Percentiles rank a stretch among this genome's conserved stretches.
Evolutionary conservation across 2,113 vertebrate genomes (phyloP).

Genomic region (Macrotus californicus): DNA sequence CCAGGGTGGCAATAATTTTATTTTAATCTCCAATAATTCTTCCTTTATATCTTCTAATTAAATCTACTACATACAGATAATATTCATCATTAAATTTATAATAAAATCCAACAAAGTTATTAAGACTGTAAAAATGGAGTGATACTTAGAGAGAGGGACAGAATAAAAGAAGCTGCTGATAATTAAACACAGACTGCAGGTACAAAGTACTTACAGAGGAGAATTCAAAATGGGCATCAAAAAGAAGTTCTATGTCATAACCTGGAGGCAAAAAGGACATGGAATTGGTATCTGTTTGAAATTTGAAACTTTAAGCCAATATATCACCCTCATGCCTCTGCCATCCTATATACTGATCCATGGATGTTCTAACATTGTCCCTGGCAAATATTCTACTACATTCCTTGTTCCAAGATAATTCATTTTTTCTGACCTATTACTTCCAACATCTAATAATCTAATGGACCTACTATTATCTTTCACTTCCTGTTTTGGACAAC

Average conservation of each 20-base stretch:
- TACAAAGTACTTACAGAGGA: background rate
- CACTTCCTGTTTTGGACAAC: background rate
- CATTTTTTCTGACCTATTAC: background rate
- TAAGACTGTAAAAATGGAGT: background rate
- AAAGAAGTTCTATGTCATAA: background rate
- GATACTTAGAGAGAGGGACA: background rate
- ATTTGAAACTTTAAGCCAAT: background rate
- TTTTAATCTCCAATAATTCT: background rate
- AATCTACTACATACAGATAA: background rate
- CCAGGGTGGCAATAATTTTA: background rate
- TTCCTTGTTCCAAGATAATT: background rate
- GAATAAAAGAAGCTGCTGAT: background rate
- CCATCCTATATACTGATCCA: background rate
- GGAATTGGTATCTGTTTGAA: background rate
- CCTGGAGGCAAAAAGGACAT: background rate
- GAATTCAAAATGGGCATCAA: background rate
- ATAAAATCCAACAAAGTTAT: constrained; percentile 1
- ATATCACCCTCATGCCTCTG: background rate
- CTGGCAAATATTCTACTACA: background rate
- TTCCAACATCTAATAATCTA: background rate
- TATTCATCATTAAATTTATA: background rate
- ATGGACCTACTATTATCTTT: background rate
- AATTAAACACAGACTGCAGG: background rate
- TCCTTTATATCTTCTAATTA: background rate
- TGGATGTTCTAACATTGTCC: background rate